Conservation (phyloP, 92 coral and sea anemone genomes). For the Umimayanthus kanabou region DNA sequence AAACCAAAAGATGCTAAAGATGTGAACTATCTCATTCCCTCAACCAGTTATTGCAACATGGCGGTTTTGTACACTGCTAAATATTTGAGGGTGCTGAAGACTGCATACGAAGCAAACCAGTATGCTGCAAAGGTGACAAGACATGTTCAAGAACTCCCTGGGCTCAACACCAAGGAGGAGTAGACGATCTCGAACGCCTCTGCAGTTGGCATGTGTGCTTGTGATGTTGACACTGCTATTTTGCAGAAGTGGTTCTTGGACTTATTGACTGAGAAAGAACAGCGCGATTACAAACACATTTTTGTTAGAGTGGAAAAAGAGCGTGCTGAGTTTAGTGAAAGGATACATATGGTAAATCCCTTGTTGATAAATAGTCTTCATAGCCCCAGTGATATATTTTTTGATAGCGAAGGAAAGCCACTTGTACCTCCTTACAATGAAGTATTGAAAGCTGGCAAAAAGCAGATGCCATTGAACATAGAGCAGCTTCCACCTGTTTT, state of each 20-base stretch:
- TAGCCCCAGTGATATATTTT: slow-evolving; percentile 7
- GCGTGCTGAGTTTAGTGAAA: neutral
- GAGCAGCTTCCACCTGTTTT: neutral
- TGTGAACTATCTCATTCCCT: slow-evolving; percentile 1
- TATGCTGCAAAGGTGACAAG: neutral
- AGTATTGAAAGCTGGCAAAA: neutral
- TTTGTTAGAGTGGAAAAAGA: neutral
- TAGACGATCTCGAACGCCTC: neutral
- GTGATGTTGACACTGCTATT: neutral
- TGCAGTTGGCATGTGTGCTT: neutral
- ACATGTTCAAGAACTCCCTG: too few relatives aligned
- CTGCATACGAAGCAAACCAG: slow-evolving; percentile 12
- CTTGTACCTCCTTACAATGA: neutral
- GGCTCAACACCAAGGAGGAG: neutral
- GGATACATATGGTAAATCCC: slow-evolving; percentile 7
- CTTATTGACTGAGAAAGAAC: neutral
- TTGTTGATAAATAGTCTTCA: slow-evolving; percentile 1
- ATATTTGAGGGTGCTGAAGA: neutral
- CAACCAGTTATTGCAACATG: slow-evolving; percentile 10
- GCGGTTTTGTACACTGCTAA: neutral
- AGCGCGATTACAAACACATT: neutral
- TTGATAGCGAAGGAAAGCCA: slow-evolving; percentile 4
- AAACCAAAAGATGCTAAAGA: neutral
- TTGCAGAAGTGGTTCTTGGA: slow-evolving; percentile 23
- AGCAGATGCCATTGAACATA: neutral